Evolutionary conservation across 2,797 vertebrate genomes (phyloP).

Genomic region (Poecilia picta): DNA sequence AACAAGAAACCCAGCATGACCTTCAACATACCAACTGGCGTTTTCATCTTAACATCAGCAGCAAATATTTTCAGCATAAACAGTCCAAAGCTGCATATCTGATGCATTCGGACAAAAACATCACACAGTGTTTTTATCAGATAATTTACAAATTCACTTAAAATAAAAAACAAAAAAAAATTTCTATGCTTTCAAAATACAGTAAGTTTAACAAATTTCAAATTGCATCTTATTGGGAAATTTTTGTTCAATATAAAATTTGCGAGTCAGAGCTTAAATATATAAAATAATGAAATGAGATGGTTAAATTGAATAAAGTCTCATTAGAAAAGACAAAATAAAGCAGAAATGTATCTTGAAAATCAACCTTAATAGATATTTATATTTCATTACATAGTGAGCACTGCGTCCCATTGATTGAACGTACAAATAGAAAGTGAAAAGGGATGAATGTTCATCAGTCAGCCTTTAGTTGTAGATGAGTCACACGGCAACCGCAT

Average conservation of each 20-base stretch:
- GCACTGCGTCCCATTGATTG: neutral
- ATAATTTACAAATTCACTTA: neutral
- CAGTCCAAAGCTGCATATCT: neutral
- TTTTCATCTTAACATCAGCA: neutral
- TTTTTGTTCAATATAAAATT: neutral
- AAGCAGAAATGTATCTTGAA: neutral
- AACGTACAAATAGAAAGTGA: neutral
- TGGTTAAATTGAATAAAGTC: neutral
- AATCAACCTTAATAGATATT: neutral
- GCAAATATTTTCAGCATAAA: neutral
- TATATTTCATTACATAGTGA: neutral
- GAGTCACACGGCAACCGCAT: slow-evolving; percentile 48
- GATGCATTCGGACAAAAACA: neutral
- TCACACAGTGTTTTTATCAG: neutral
- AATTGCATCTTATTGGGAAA: neutral
- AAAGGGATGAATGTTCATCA: neutral
- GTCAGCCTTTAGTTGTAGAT: neutral
- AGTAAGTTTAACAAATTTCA: neutral
- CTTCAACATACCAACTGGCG: neutral
- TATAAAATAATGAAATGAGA: neutral
- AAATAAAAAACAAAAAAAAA: neutral
- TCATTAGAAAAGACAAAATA: neutral
- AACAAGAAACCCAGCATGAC: neutral
- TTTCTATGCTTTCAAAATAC: neutral
- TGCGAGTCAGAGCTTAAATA: neutral